Evolutionary conservation across 2,888 invertebrate species (phyloP).

Genomic region (Lacanobia wlatinum): DNA sequence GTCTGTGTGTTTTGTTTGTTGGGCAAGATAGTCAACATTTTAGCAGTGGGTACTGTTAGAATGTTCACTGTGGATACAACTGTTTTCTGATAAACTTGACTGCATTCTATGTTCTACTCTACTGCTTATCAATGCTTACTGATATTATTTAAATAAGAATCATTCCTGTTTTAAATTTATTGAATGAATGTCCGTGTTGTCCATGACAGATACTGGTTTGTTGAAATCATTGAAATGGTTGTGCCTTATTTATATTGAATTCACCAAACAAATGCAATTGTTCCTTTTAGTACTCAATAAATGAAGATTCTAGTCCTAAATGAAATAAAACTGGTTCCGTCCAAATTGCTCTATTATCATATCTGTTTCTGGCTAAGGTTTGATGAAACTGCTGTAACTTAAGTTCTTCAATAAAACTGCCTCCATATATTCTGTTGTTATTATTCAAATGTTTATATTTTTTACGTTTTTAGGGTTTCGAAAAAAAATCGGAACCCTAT

Average conservation of each 20-base stretch:
- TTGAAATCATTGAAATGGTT: slow-evolving; percentile 75
- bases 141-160: slow-evolving; percentile 23
- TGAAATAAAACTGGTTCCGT: slow-evolving; percentile 86
- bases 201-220: slow-evolving; percentile 59
- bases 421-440: slow-evolving; percentile 36
- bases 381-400: slow-evolving; percentile 68
- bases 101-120: slow-evolving; percentile 10
- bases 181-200: slow-evolving; percentile 23
- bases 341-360: slow-evolving; percentile 85
- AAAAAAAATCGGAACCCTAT: too few relatives aligned
- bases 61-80: too few relatives aligned
- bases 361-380: slow-evolving; percentile 71
- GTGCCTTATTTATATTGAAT: slow-evolving; percentile 85
- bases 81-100: slow-evolving; percentile 7
- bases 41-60: too few relatives aligned
- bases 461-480: not conserved
- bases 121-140: slow-evolving; percentile 22
- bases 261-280: slow-evolving; percentile 73
- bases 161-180: slow-evolving; percentile 33
- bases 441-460: slow-evolving; percentile 4
- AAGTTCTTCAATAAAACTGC: slow-evolving; percentile 68
- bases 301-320: slow-evolving; percentile 85
- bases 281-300: slow-evolving; percentile 81
- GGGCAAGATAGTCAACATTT: not conserved
- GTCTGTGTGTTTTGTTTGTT: slow-evolving; percentile 5